Percentiles rank a stretch among this genome's conserved stretches.
Conservation (phyloP, 2,888 invertebrate species). For the Dryomyza anilis region DNA sequence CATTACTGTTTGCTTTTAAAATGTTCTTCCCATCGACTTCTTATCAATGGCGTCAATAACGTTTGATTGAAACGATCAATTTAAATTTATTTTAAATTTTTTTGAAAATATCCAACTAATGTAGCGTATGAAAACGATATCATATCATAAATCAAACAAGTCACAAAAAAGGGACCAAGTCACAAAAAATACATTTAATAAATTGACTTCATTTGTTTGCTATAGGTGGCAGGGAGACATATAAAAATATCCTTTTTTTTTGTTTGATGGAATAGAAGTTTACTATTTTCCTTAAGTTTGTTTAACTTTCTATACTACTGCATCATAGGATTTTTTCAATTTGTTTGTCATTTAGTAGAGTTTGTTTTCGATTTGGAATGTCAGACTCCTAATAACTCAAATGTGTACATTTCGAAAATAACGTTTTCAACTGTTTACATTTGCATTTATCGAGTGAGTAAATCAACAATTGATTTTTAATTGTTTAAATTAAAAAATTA, state of each 20-base stretch:
- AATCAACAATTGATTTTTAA: no score
- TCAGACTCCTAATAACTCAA: no score
- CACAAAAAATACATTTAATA: not conserved
- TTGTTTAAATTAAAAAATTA: no score
- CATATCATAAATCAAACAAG: conserved; percentile 19
- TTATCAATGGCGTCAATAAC: conserved; percentile 4
- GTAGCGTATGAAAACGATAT: conserved; percentile 1
- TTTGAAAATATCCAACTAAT: not conserved
- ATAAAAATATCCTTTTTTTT: not conserved
- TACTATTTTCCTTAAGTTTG: not conserved
- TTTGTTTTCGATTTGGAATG: no score
- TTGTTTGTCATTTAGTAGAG: conserved; percentile 4
- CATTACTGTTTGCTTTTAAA: no score
- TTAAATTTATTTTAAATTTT: conserved; percentile 12
- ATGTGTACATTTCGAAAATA: no score
- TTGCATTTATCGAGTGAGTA: no score
- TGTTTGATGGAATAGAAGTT: conserved; percentile 1
- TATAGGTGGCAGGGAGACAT: no score
- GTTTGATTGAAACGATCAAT: conserved; percentile 22
- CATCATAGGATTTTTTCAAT: not conserved
- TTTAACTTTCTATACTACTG: not conserved
- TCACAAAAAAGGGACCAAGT: not conserved
- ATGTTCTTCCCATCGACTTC: no score
- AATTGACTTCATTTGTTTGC: not conserved
- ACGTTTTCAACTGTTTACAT: no score